phyloP scores from a whole-genome alignment of 2,797 vertebrate species.

The Sebastolobus altivelis region DNA sequence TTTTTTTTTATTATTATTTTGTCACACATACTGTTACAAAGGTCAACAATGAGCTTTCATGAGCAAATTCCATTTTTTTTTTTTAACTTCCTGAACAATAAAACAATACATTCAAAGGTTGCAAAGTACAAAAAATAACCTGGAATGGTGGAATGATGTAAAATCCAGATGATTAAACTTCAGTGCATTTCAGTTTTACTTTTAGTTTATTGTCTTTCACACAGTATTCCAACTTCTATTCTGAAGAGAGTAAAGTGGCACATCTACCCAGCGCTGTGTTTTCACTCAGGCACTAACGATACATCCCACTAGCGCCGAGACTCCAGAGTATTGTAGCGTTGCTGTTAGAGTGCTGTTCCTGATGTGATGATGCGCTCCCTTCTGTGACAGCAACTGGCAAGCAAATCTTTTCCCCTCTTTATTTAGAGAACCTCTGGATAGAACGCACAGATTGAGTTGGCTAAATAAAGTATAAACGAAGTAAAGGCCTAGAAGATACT shows the following conservation, averaged over 20 bases:
- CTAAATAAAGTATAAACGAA: background rate
- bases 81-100: background rate
- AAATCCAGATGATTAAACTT: background rate
- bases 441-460: background rate
- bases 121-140: background rate
- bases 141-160: background rate
- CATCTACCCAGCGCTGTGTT: background rate
- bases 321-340: constrained; percentile 19
- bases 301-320: constrained; percentile 15
- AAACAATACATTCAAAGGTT: background rate
- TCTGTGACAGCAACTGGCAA: constrained; percentile 24
- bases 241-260: constrained; percentile 1
- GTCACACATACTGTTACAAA: background rate
- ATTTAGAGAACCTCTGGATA: background rate
- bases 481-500: background rate
- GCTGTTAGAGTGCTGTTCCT: constrained; percentile 23
- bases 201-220: background rate
- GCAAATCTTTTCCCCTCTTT: background rate
- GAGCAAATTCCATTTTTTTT: background rate
- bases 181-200: background rate
- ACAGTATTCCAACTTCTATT: constrained; percentile 11
- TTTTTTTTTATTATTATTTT: background rate
- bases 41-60: background rate
- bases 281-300: constrained; percentile 11
- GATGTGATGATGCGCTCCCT: constrained; percentile 15